Evolutionary conservation across 2,888 invertebrate species (phyloP), one percentile per base, ranked within the genome.

Genomic region (Tromatobia lineatoria): DNA sequence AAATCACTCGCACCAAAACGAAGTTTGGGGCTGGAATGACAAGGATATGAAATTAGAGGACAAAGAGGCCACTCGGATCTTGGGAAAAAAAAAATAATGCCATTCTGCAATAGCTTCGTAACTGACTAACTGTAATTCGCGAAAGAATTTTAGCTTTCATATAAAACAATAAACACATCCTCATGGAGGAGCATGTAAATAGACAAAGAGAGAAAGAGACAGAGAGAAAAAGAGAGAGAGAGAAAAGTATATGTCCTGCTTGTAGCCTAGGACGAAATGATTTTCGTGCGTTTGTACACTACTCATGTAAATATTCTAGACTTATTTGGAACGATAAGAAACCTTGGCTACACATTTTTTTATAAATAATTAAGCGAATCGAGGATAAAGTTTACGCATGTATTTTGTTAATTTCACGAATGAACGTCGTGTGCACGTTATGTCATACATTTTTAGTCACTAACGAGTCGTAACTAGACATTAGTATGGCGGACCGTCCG

Each of bases 1-100:
- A 20, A 87, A 89, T 0, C 94, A 94, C 47, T 94, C 94, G 47
- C 95, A 95, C 29, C 95, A 95, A 47, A 89, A 82, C 29, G 91
- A 92, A 2, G 91, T 95, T 18, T 98, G 97, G 97, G 98, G 98
- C 0, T 98, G 97, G 98, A 97, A 96, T 45, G 98, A 98, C 91
- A 93, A 94, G 81, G 97, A 97, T 88, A 96, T 98, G 95, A 94
- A 95, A 0, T 95, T 95, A 1, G 96, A 97, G 73, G 97, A 97
- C 76, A 95, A 64, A 20, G 20, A 64, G 11, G 18, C 42, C 13
- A 38, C 38, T 3, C 10, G 6, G 11, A 64, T 64, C 3, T 64
- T 64, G 10, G 20, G 3, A 18, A 34, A 38, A 64, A 0, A 8
- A 1, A 38, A 64, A 0, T 64, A 11, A 64, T 34, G 57, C 15